Evolutionary conservation across 2,888 invertebrate genomes (phyloP).

Genomic region (Drosophila hawaiiensis): DNA sequence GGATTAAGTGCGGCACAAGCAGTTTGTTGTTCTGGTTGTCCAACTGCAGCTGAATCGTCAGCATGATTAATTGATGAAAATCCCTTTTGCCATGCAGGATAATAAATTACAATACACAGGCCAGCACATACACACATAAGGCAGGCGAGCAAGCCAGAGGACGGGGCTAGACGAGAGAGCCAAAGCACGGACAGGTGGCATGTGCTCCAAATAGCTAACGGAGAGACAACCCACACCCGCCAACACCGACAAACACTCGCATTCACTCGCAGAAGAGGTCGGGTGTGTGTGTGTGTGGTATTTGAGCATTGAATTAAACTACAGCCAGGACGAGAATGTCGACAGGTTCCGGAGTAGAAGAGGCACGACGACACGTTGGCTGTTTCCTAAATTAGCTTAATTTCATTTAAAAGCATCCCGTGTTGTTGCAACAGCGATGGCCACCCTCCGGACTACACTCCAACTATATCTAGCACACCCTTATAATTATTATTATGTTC

Average conservation of each 20-base stretch:
- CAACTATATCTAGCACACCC: background rate
- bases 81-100: conserved; percentile 81
- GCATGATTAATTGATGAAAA: conserved; percentile 80
- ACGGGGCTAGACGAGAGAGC: conserved; percentile 2
- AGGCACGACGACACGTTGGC: conserved; percentile 55
- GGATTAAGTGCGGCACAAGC: conserved; percentile 50
- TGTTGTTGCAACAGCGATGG: conserved; percentile 37
- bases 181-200: conserved; percentile 63
- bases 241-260: conserved; percentile 7
- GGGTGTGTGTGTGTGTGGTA: conserved; percentile 33
- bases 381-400: conserved; percentile 77
- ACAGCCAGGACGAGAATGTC: conserved; percentile 43
- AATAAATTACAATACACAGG: conserved; percentile 74
- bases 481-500: conserved; percentile 11
- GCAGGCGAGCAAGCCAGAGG: conserved; percentile 7
- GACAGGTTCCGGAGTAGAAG: conserved; percentile 31
- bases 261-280: conserved; percentile 30
- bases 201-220: conserved; percentile 69
- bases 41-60: conserved; percentile 75
- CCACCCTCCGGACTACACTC: background rate
- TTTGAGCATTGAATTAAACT: conserved; percentile 68
- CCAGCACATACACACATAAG: conserved; percentile 11
- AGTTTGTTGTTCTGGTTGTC: conserved; percentile 58
- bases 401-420: conserved; percentile 76
- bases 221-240: conserved; percentile 18